Evolutionary conservation across 2,113 vertebrate genomes (phyloP).

Genomic region (Narcine bancroftii): DNA sequence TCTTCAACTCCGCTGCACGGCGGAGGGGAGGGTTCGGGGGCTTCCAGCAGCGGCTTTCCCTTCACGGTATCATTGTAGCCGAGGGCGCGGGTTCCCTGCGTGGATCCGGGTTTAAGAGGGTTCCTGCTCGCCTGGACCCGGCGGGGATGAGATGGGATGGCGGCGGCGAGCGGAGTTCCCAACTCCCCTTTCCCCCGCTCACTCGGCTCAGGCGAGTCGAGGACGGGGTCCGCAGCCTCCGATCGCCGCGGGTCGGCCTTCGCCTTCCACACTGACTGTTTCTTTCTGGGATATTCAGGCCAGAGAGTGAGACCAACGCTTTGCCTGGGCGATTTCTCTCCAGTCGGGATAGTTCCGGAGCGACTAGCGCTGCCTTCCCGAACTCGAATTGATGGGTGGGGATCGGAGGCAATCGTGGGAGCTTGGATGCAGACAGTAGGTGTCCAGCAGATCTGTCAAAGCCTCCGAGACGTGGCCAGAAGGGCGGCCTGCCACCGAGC

Average conservation of each 20-base stretch:
- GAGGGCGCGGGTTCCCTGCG: background rate
- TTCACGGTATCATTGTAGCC: background rate
- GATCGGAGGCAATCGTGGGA: no score
- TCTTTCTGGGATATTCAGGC: background rate
- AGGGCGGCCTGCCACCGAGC: background rate
- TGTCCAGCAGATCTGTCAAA: background rate
- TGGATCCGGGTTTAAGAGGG: no score
- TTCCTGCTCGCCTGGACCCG: no score
- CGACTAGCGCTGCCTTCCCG: background rate
- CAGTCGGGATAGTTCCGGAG: background rate
- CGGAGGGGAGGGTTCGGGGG: background rate
- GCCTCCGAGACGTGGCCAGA: background rate
- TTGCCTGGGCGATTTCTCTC: background rate
- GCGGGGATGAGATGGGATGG: no score
- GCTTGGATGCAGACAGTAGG: no score
- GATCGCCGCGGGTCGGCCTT: background rate
- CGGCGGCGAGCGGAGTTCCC: background rate
- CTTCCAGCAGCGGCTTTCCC: background rate
- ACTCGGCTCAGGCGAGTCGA: background rate
- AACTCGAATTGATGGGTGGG: background rate
- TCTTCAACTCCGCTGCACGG: background rate
- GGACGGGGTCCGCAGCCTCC: background rate
- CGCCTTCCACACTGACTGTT: background rate
- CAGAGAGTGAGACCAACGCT: background rate
- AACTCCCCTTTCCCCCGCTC: background rate